Percentiles rank a stretch among this genome's conserved stretches.
Conservation (phyloP, 2,113 vertebrate genomes). For the Lipophrys pholis region DNA sequence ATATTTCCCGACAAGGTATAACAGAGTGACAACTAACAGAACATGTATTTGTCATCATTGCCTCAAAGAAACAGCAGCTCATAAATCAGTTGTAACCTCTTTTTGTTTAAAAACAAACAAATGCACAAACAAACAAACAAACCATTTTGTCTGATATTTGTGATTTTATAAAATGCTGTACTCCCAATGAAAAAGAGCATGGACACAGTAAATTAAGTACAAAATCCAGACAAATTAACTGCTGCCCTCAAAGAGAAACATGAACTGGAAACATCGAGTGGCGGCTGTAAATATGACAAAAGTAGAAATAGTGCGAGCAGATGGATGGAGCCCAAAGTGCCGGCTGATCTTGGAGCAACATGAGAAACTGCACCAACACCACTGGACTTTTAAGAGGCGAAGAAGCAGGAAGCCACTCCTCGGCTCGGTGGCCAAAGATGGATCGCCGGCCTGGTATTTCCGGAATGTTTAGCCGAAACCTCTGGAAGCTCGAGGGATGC, state of each 20-base stretch:
- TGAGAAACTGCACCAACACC: constrained; percentile 35
- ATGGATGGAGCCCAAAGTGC: constrained; percentile 27
- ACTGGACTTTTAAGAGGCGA: neutral
- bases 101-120: too few species aligned
- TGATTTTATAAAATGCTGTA: neutral
- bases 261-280: constrained; percentile 8
- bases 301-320: constrained; percentile 31
- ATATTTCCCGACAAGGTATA: neutral
- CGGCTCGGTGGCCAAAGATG: constrained; percentile 35
- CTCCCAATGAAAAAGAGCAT: neutral
- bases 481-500: constrained; percentile 62
- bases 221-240: neutral
- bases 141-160: neutral
- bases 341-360: constrained; percentile 43
- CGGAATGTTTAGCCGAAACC: constrained; percentile 72
- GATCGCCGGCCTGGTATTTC: constrained; percentile 71
- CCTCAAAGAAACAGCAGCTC: neutral
- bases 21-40: too few species aligned
- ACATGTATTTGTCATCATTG: too few species aligned
- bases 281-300: constrained; percentile 36
- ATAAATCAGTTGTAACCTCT: too few species aligned
- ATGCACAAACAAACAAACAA: too few species aligned
- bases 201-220: neutral
- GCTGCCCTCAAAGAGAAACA: constrained; percentile 6
- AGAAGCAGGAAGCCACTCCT: too few species aligned